Conservation (phyloP, 2,113 vertebrate genomes). For the Charina bottae region DNA sequence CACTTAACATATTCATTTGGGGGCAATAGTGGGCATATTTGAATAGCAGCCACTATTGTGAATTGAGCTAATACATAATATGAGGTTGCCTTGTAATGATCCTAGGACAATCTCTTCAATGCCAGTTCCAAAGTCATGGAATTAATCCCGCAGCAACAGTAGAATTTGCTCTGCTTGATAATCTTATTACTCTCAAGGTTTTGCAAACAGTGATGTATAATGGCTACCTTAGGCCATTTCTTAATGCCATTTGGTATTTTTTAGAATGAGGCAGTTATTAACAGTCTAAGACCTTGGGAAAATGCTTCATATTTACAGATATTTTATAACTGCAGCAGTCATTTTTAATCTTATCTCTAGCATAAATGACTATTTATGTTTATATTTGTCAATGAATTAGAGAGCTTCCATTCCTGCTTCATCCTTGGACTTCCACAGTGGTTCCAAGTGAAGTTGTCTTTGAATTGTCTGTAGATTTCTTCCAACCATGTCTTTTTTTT, state of each 20-base stretch:
- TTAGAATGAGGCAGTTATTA: background rate
- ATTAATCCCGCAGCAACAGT: background rate
- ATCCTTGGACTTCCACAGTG: background rate
- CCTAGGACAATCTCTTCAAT: no score
- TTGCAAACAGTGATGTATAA: background rate
- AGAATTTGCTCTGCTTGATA: background rate
- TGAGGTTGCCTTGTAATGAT: background rate
- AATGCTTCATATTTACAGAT: background rate
- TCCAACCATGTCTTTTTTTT: background rate
- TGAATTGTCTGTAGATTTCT: background rate
- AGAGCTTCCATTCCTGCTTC: background rate
- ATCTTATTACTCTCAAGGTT: background rate
- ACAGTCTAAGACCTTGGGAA: background rate
- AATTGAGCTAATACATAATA: background rate
- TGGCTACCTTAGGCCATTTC: background rate
- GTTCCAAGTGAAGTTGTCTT: background rate
- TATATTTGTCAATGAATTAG: background rate
- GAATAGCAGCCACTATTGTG: background rate
- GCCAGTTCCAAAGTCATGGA: background rate
- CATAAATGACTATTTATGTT: background rate
- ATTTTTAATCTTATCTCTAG: background rate
- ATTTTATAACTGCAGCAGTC: background rate
- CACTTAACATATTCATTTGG: background rate
- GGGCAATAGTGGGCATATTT: background rate
- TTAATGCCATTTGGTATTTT: background rate